phyloP scores from a whole-genome alignment of 92 coral and sea anemone species.

The Epizoanthus stellaris region DNA sequence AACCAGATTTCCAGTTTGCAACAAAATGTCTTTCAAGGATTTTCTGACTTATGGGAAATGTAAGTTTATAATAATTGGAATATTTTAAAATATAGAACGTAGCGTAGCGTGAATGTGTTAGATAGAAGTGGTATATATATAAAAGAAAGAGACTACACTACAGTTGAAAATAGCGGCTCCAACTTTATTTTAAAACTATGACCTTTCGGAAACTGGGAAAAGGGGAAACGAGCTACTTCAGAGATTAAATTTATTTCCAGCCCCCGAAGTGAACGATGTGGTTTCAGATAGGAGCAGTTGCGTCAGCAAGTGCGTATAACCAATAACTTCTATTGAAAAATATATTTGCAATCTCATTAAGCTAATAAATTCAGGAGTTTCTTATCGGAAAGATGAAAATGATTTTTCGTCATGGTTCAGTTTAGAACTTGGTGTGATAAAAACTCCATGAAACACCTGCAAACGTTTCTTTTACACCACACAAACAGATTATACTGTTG shows the following conservation, averaged over 20 bases:
- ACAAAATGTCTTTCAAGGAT: constrained; percentile 62
- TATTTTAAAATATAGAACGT: neutral
- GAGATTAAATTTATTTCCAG: neutral
- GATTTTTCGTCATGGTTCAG: neutral
- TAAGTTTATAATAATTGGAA: constrained; percentile 31
- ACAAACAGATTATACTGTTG: constrained; percentile 11
- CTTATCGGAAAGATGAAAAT: neutral
- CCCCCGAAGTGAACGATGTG: neutral
- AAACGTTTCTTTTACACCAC: neutral
- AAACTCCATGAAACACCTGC: constrained; percentile 5
- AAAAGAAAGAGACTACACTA: neutral
- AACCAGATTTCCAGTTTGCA: constrained; percentile 52
- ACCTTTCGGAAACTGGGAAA: neutral
- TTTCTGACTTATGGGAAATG: constrained; percentile 53
- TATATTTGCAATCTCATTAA: neutral
- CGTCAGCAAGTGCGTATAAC: constrained; percentile 16
- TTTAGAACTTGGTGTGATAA: neutral
- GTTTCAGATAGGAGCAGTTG: constrained; percentile 17
- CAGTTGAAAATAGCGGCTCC: neutral
- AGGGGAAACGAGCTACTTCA: constrained; percentile 1
- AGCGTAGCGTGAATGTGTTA: neutral
- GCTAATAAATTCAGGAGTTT: neutral
- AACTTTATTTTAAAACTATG: neutral
- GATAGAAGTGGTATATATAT: neutral
- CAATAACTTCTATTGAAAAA: too few relatives aligned